Conservation (phyloP, 2,888 invertebrate genomes). For the Isotomurus palustris region DNA sequence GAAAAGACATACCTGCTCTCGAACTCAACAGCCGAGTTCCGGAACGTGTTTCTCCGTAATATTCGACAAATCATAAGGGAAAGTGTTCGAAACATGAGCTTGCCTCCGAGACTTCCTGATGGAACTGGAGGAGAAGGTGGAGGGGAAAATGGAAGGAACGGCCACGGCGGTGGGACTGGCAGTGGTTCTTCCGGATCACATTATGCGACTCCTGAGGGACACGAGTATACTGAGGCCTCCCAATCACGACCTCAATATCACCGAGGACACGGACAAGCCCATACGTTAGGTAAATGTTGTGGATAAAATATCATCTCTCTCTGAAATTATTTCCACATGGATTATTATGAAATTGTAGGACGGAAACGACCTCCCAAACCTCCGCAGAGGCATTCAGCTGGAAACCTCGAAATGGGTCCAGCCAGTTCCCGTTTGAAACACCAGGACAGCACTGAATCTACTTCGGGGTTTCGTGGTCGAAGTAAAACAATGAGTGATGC, state of each 20-base stretch:
- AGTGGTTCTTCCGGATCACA: conserved; percentile 27
- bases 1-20: conserved; percentile 96
- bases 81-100: conserved; percentile 93
- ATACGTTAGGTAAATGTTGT: conserved; percentile 45
- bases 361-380: conserved; percentile 62
- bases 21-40: conserved; percentile 87
- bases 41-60: conserved; percentile 94
- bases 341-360: conserved; percentile 28
- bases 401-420: conserved; percentile 71
- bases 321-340: no score
- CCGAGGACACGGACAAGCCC: conserved; percentile 52
- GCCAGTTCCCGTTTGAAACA: conserved; percentile 49
- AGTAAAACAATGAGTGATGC: conserved; percentile 89
- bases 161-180: conserved; percentile 16
- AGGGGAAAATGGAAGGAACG: conserved; percentile 15
- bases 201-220: conserved; percentile 44
- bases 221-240: conserved; percentile 25
- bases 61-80: conserved; percentile 95
- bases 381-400: conserved; percentile 73
- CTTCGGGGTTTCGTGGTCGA: conserved; percentile 66
- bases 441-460: conserved; percentile 51
- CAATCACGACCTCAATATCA: conserved; percentile 28
- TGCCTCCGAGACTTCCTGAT: conserved; percentile 63
- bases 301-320: no score
- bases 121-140: conserved; percentile 23